Conservation (phyloP, 2,797 vertebrate genomes). For the Peromyscus nudipes region DNA sequence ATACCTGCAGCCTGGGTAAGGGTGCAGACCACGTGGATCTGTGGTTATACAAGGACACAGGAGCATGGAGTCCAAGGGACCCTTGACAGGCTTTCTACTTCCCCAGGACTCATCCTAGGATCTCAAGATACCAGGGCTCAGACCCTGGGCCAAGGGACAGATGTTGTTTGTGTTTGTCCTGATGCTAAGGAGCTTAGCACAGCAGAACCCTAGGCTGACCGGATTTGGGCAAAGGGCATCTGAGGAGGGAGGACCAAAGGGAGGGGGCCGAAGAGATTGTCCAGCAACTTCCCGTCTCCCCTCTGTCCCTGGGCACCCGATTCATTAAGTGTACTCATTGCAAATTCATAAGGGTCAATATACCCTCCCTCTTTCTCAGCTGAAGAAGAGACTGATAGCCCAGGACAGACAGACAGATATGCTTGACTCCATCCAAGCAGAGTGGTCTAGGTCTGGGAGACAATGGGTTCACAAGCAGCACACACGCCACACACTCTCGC, state of each 20-base stretch:
- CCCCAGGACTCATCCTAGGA: constrained; percentile 20
- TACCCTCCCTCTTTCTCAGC: neutral
- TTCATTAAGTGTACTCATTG: neutral
- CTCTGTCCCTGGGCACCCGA: neutral
- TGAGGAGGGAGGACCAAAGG: neutral
- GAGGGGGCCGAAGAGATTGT: neutral
- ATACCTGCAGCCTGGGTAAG: neutral
- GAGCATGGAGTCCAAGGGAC: neutral
- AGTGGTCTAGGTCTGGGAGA: neutral
- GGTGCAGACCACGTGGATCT: neutral
- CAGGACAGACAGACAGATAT: neutral
- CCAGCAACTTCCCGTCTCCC: neutral
- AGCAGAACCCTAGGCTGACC: neutral
- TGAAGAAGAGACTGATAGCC: neutral
- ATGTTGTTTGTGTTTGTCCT: constrained; percentile 57
- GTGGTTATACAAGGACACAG: neutral
- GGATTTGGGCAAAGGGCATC: constrained; percentile 19
- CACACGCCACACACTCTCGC: no score
- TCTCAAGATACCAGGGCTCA: neutral
- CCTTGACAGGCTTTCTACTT: neutral
- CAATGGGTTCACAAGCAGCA: neutral
- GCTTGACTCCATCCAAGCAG: neutral
- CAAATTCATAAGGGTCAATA: constrained; percentile 9
- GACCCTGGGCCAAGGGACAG: constrained; percentile 17
- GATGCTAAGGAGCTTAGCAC: constrained; percentile 69